These are phyloP conservation scores for Colaptes auratus DNA, from an alignment of 2,113 vertebrate genomes.

Conservation along the genomic window DNA sequence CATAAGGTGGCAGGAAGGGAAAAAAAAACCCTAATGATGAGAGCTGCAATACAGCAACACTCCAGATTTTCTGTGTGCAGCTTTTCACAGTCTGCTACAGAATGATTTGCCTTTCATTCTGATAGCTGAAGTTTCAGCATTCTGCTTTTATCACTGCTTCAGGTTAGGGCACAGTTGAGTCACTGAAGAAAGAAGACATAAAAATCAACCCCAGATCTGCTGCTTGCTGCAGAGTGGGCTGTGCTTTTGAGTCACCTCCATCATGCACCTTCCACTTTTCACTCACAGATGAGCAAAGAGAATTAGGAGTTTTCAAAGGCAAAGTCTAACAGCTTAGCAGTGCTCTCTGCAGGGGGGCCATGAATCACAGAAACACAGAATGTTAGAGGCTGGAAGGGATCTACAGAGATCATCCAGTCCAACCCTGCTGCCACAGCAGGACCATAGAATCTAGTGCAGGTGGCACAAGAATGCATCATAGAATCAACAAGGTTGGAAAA, in stretches of 20 bases:
- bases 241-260: not conserved
- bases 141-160: not conserved
- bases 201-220: not conserved
- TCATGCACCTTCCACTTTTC: not conserved
- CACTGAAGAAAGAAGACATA: not conserved
- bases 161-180: not conserved
- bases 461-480: no score
- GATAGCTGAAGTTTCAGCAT: not conserved
- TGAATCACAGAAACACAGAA: no score
- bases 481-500: no score
- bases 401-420: no score
- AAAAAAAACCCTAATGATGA: not conserved
- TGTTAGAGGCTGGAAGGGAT: no score
- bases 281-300: not conserved
- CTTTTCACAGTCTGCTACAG: not conserved
- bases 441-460: no score
- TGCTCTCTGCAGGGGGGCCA: not conserved
- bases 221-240: not conserved
- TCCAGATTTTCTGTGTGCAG: not conserved
- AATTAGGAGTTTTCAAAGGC: not conserved
- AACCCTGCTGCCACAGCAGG: no score
- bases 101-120: not conserved
- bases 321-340: not conserved
- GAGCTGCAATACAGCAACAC: not conserved
- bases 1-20: not conserved